A percentile compares a stretch with the other conserved stretches of the same genome.
phyloP scores from a whole-genome alignment of 2,113 vertebrate genomes.

The Polypterus senegalus region DNA sequence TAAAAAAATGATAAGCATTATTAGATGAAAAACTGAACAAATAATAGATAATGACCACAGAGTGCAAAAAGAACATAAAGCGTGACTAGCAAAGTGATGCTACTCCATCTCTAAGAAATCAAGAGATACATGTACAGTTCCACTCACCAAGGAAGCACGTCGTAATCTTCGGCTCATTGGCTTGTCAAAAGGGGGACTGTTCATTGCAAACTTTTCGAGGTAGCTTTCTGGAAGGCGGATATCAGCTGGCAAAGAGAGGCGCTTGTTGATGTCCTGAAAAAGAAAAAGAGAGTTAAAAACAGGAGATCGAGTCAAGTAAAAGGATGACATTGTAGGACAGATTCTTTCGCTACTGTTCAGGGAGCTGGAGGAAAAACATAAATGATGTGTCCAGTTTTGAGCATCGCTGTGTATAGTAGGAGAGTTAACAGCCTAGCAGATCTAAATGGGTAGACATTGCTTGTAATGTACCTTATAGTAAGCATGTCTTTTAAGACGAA shows the following conservation, averaged over 20 bases:
- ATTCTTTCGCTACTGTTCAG: constrained; percentile 48
- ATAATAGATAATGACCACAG: no score
- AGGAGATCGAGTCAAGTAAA: neutral
- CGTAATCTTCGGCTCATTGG: constrained; percentile 60
- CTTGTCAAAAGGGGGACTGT: constrained; percentile 62
- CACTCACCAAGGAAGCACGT: constrained; percentile 53
- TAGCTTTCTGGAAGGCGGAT: constrained; percentile 63
- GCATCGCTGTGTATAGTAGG: no score
- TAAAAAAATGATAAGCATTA: no score
- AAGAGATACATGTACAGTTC: no score
- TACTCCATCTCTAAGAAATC: neutral
- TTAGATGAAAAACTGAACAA: no score
- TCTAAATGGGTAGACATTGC: no score
- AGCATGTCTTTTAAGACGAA: no score
- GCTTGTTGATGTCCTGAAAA: constrained; percentile 62
- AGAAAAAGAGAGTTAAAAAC: neutral
- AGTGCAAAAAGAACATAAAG: neutral
- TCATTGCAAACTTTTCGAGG: constrained; percentile 63
- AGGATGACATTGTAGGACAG: constrained; percentile 47
- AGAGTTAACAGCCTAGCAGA: no score
- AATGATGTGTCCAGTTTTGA: no score
- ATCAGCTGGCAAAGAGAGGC: constrained; percentile 59
- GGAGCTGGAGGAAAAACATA: constrained; percentile 10
- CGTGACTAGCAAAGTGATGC: neutral
- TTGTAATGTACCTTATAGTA: no score